phyloP scores from a whole-genome alignment of 2,797 vertebrate genomes.

The Lateolabrax maculatus region DNA sequence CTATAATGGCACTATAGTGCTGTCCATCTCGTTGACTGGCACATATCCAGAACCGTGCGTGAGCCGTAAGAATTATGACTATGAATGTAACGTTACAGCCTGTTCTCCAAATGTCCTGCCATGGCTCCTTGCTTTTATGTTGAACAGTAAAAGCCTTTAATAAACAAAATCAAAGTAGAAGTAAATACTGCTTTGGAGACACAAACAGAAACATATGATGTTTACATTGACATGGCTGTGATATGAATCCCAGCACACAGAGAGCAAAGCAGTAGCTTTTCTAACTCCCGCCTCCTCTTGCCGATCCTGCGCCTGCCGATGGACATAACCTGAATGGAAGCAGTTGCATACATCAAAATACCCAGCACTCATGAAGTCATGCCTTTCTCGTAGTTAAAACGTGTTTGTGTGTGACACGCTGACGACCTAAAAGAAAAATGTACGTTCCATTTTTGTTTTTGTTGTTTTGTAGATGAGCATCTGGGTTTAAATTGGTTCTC shows the following conservation, averaged over 20 bases:
- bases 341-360: conserved; percentile 42
- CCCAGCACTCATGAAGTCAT: conserved; percentile 34
- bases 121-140: conserved; percentile 73
- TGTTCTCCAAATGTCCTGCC: conserved; percentile 51
- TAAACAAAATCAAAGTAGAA: conserved; percentile 80
- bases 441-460: conserved; percentile 59
- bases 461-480: conserved; percentile 65
- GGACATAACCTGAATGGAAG: conserved; percentile 47
- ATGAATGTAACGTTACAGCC: conserved; percentile 47
- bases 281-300: conserved; percentile 31
- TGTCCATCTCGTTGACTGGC: conserved; percentile 68
- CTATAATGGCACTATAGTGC: conserved; percentile 36
- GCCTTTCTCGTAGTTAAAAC: conserved; percentile 46
- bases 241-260: conserved; percentile 62
- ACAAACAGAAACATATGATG: conserved; percentile 73
- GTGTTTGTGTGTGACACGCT: conserved; percentile 7
- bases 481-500: conserved; percentile 67
- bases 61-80: conserved; percentile 57
- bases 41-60: conserved; percentile 57
- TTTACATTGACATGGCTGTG: conserved; percentile 72
- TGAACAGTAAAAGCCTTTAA: conserved; percentile 71
- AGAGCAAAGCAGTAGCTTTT: conserved; percentile 51
- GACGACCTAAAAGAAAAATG: conserved; percentile 36
- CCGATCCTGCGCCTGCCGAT: conserved; percentile 29
- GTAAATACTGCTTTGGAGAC: conserved; percentile 72